These are phyloP conservation scores for Drosophila koepferae DNA, from an alignment of 2,888 invertebrate species.

Conservation along the genomic window DNA sequence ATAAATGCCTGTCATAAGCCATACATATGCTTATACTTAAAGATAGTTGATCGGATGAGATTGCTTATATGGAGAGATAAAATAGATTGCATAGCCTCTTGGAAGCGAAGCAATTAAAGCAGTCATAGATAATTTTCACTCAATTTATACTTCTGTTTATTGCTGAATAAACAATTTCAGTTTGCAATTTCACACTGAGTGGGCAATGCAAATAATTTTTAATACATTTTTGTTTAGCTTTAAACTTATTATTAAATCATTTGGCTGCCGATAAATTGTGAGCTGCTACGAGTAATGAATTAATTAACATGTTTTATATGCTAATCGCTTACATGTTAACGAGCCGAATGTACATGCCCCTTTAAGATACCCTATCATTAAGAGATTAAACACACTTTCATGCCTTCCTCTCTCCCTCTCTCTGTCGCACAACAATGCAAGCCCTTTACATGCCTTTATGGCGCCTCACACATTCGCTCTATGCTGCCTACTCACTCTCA, in stretches of 20 bases:
- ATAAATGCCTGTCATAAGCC: background rate
- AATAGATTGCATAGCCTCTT: background rate
- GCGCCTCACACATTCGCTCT: background rate
- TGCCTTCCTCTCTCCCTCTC: background rate
- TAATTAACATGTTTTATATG: slow-evolving; percentile 9
- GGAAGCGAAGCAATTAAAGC: background rate
- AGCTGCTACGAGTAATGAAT: slow-evolving; percentile 20
- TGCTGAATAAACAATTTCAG: slow-evolving; percentile 11
- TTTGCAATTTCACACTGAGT: slow-evolving; percentile 1
- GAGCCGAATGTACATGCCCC: background rate
- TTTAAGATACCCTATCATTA: background rate
- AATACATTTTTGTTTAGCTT: background rate
- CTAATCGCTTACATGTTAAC: background rate
- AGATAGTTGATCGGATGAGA: background rate
- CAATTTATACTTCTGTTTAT: slow-evolving; percentile 11
- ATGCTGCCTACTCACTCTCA: background rate
- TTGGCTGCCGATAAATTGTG: background rate
- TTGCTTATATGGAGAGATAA: background rate
- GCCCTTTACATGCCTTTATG: background rate
- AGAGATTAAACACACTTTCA: slow-evolving; percentile 7
- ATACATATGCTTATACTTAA: background rate
- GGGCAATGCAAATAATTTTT: background rate
- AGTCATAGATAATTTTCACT: slow-evolving; percentile 3
- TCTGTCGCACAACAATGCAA: background rate
- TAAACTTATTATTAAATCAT: background rate